Base-by-base conservation (phyloP, 2,797 vertebrate species). In the Brachymystax lenok region DNA sequence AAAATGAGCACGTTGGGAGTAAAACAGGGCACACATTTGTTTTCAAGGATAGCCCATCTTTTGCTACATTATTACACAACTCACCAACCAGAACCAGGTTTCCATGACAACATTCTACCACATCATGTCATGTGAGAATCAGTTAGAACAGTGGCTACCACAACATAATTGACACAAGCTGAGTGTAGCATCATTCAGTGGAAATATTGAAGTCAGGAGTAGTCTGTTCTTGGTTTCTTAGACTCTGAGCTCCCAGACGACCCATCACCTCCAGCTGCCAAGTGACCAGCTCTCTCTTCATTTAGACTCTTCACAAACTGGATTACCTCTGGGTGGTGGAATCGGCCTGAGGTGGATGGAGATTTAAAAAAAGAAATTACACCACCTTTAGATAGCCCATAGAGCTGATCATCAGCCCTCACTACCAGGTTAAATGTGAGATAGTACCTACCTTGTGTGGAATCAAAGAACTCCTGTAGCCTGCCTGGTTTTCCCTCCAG, bases 381-480 rank as follows among this genome's bases (percentile, higher is more conserved):
- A 46, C 10, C 10, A 46, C 40, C 10, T 46, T 46, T 46, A 46
- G 10, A 46, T 46, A 12, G 40, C 40, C 40, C 40, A 46, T 46
- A 46, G 40, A 46, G 40, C 40, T 0, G 40, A 46, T 46, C 40
- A 46, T 46, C 40, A 54, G 27, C 52, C 33, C 30, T 35, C 21
- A 33, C 28, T 67, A 67, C 30, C 5, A 33, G 10, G 27, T 17
- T 19, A 19, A 28, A 67, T 28, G 14, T 14, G 27, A 14, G 28
- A 7, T 4, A n/a, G 33, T 40, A 12, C 0, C 68, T 83, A 97
- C 98, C 97, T 82, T 93, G 85, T 33, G 98, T 97, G 79, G 97
- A 98, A 85, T 96, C 92, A 7, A 95, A 99, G 88, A 99, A 99
- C 77, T 99, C 98, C 87, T 99, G 97, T 74, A 99, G 92, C 24